Conservation (phyloP, 2,797 vertebrate genomes). For the Telmatherina bonti region DNA sequence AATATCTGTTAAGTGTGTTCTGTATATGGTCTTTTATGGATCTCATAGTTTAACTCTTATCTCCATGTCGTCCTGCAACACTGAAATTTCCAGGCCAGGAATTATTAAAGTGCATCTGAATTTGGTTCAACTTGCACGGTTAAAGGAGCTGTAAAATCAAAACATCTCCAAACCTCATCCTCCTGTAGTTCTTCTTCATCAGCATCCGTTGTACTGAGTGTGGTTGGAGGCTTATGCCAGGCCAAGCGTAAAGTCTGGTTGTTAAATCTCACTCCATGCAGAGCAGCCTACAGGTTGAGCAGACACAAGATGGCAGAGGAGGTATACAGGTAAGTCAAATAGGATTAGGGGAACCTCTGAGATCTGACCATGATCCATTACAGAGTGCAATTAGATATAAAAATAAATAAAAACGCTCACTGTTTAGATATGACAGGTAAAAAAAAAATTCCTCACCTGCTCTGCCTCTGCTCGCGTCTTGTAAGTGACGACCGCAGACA, state of each 20-base stretch:
- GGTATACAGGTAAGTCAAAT: neutral
- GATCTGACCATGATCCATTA: neutral
- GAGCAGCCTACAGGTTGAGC: constrained; percentile 85
- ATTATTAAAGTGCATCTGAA: no score
- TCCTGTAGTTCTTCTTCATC: constrained; percentile 93
- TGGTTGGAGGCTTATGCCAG: constrained; percentile 90
- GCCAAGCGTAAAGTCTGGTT: constrained; percentile 90
- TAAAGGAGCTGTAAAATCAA: neutral
- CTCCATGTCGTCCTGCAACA: no score
- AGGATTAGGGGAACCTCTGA: neutral
- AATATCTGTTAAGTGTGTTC: no score
- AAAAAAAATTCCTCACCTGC: constrained; percentile 78
- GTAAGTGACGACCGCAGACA: constrained; percentile 92
- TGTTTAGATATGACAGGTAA: neutral
- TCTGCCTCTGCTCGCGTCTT: constrained; percentile 94
- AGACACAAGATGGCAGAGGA: neutral
- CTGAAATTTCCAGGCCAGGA: no score
- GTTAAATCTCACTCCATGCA: constrained; percentile 93
- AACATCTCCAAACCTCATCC: constrained; percentile 89
- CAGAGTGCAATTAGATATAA: neutral
- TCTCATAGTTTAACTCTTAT: no score
- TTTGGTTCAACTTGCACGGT: neutral
- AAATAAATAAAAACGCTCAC: neutral
- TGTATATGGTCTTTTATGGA: no score
- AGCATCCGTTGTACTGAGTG: constrained; percentile 82